Evolutionary conservation across 2,113 vertebrate species (phyloP).

Genomic region (Lipotes vexillifer): DNA sequence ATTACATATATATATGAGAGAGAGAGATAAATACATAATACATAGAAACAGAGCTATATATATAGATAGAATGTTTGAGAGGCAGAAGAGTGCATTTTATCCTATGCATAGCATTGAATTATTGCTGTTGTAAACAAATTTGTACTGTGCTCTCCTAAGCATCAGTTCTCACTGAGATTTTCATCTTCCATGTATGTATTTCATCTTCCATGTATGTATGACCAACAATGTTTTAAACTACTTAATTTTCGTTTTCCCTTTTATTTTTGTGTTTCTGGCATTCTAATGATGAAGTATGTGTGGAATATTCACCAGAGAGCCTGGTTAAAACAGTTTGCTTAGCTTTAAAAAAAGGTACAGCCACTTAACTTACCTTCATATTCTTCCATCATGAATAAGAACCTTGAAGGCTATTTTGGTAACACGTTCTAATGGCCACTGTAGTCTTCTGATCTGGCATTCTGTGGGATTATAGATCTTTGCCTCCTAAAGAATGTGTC

Average conservation of each 20-base stretch:
- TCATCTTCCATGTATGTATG: background rate
- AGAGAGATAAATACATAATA: background rate
- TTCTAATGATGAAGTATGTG: background rate
- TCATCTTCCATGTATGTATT: background rate
- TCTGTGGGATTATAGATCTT: background rate
- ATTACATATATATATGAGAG: background rate
- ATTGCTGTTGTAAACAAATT: background rate
- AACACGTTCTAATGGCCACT: background rate
- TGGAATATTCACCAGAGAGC: background rate
- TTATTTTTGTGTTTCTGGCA: background rate
- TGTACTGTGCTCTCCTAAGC: background rate
- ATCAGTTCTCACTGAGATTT: background rate
- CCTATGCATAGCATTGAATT: background rate
- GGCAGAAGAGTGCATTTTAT: background rate
- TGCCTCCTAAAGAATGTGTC: background rate
- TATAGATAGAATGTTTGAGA: background rate
- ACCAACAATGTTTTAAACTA: background rate
- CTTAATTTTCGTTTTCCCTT: background rate
- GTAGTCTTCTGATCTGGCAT: background rate
- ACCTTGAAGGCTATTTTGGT: background rate
- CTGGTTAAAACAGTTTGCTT: background rate
- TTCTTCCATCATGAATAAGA: background rate
- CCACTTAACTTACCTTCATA: background rate
- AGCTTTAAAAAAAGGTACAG: background rate
- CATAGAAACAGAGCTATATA: background rate